These are phyloP conservation scores for Neocrepidodera transversa DNA, from an alignment of 2,888 invertebrate species.

Conservation along the genomic window DNA sequence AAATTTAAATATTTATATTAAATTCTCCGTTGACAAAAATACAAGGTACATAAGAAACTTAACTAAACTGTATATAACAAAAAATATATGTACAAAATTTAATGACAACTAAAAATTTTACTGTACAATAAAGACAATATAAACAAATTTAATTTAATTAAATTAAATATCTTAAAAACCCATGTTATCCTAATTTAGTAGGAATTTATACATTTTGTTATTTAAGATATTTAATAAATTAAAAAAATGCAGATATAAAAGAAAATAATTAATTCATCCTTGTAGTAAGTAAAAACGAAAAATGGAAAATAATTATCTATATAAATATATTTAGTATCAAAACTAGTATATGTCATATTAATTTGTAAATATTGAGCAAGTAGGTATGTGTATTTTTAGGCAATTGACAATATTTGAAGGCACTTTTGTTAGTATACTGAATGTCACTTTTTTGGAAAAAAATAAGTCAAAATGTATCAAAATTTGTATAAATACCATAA, in stretches of 20 bases:
- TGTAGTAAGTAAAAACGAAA: too few species aligned
- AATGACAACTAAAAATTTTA: neutral
- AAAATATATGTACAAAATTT: slow-evolving; percentile 5
- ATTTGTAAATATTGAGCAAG: slow-evolving; percentile 12
- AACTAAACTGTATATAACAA: slow-evolving; percentile 13
- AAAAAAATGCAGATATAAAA: too few species aligned
- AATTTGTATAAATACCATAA: too few species aligned
- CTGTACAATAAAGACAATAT: neutral
- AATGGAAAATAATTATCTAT: too few species aligned
- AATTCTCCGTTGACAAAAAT: slow-evolving; percentile 2
- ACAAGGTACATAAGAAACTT: slow-evolving; percentile 12
- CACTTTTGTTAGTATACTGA: too few species aligned
- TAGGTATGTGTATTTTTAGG: neutral
- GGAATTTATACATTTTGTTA: too few species aligned
- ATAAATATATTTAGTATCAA: slow-evolving; percentile 16
- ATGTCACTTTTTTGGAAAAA: too few species aligned
- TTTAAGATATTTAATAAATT: too few species aligned
- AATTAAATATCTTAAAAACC: neutral
- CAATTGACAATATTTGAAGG: too few species aligned
- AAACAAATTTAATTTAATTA: neutral
- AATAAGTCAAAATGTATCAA: too few species aligned
- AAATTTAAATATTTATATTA: slow-evolving; percentile 6
- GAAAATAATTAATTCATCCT: too few species aligned
- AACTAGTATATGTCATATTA: slow-evolving; percentile 2
- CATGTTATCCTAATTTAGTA: too few species aligned